A percentile compares a stretch with the other conserved stretches of the same genome.
Conservation (phyloP, 1,140 invertebrate species). For the Bombus superbus region DNA sequence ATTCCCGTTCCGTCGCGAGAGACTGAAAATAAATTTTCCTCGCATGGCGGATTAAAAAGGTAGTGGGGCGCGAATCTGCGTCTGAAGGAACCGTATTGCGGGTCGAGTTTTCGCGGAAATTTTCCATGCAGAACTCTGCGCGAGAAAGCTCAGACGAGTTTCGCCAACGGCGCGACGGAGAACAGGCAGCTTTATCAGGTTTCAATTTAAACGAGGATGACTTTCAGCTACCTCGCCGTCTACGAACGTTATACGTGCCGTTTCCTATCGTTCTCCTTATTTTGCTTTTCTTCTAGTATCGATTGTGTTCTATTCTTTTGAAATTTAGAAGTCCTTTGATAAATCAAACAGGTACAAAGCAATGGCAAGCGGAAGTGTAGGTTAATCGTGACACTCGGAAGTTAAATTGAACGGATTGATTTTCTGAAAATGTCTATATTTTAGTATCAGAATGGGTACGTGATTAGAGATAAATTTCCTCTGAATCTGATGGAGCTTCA, state of each 20-base stretch:
- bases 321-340: neutral
- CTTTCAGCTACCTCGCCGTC: neutral
- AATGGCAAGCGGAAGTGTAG: too few species aligned
- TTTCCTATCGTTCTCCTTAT: neutral
- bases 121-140: neutral
- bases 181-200: conserved; percentile 14
- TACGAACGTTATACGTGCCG: neutral
- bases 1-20: neutral
- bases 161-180: neutral
- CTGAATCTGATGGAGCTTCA: too few species aligned
- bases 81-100: conserved; percentile 22
- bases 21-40: conserved; percentile 42
- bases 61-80: conserved; percentile 1
- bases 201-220: conserved; percentile 24
- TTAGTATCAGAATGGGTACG: too few species aligned
- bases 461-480: too few species aligned
- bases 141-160: conserved; percentile 32
- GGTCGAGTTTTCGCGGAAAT: conserved; percentile 2
- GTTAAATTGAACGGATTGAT: too few species aligned
- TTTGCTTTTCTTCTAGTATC: neutral
- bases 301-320: neutral
- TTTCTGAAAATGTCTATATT: neutral
- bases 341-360: neutral
- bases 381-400: too few species aligned
- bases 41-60: conserved; percentile 36